Percentiles rank a stretch among this genome's conserved stretches.
Conservation (phyloP, 37 sponge, comb jelly and placozoan species). For the Aplysina aerophoba region DNA sequence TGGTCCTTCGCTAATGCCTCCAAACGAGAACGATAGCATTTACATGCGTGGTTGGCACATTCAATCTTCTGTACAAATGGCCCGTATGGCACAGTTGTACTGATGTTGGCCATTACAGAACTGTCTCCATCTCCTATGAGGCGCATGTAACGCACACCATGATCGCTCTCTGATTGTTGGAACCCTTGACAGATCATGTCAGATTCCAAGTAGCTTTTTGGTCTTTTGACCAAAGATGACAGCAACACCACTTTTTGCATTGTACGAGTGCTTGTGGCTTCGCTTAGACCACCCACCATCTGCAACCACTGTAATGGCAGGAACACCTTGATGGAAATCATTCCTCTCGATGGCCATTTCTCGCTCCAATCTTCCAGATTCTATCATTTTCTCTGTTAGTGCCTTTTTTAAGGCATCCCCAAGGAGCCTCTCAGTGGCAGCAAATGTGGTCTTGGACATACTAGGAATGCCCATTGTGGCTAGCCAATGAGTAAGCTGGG, state of each 20-base stretch:
- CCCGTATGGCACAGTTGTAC: no score
- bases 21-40: background rate
- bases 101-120: no score
- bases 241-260: constrained; percentile 14
- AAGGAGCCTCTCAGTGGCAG: constrained; percentile 15
- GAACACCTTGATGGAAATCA: constrained; percentile 7
- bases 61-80: background rate
- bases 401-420: constrained; percentile 5
- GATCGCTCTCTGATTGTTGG: no score
- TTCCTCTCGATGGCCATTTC: constrained; percentile 4
- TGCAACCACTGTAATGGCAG: constrained; percentile 15
- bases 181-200: no score
- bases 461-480: constrained; percentile 18
- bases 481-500: constrained; percentile 1
- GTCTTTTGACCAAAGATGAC: background rate
- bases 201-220: constrained; percentile 26
- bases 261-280: constrained; percentile 27
- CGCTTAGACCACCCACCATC: constrained; percentile 26
- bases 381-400: background rate
- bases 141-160: no score
- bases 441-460: constrained; percentile 6
- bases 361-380: background rate
- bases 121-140: no score
- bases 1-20: constrained; percentile 11
- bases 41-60: constrained; percentile 5